phyloP scores from a whole-genome alignment of 1,140 invertebrate genomes.

The Uloborus diversus region DNA sequence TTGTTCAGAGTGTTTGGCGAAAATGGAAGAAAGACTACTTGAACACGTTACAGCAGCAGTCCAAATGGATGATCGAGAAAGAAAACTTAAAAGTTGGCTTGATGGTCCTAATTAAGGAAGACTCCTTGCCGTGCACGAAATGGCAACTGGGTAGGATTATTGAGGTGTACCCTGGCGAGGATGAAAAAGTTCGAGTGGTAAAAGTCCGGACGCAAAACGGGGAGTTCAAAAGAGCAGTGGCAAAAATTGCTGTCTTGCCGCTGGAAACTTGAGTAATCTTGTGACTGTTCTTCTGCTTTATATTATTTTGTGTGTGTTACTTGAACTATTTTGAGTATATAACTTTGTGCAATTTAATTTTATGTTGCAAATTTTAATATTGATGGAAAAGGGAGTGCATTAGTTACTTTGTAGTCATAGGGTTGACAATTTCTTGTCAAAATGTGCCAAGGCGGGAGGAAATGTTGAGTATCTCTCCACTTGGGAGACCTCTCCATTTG shows the following conservation, averaged over 20 bases:
- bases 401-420: too few species aligned
- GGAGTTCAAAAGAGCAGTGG: background rate
- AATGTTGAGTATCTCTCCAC: too few species aligned
- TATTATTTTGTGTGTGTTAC: too few species aligned
- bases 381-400: too few species aligned
- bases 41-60: background rate
- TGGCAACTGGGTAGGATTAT: constrained; percentile 2
- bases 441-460: too few species aligned
- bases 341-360: too few species aligned
- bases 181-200: background rate
- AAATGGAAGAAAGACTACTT: background rate
- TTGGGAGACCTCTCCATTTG: too few species aligned
- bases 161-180: background rate
- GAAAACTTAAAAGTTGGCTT: background rate
- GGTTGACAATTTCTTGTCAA: too few species aligned
- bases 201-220: background rate
- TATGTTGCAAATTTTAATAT: too few species aligned
- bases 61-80: background rate
- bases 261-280: background rate
- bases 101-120: background rate
- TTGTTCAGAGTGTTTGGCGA: background rate
- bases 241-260: background rate
- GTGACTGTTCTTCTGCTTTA: too few species aligned
- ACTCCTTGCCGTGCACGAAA: background rate
- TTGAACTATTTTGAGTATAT: too few species aligned